phyloP scores from a whole-genome alignment of 1,140 invertebrate species.

The Aphelinus certus region DNA sequence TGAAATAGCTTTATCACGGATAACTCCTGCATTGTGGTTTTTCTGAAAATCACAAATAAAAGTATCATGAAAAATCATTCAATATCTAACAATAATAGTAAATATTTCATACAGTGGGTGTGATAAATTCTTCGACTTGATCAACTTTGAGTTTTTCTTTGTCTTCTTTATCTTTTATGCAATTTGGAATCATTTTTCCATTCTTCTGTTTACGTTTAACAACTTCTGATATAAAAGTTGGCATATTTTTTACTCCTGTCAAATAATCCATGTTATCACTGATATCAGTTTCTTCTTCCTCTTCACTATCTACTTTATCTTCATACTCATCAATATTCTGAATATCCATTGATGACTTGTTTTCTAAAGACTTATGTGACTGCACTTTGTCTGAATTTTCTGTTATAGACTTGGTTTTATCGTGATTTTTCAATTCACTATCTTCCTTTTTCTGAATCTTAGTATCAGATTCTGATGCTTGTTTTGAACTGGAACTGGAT shows the following conservation, averaged over 20 bases:
- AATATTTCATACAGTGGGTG: neutral
- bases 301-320: neutral
- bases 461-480: neutral
- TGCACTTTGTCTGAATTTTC: neutral
- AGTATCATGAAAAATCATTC: neutral
- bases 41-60: constrained; percentile 5
- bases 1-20: neutral
- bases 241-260: constrained; percentile 3
- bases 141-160: neutral
- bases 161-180: no score
- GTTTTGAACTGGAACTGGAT: neutral
- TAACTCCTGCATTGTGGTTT: neutral
- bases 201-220: neutral
- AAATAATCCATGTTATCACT: constrained; percentile 13
- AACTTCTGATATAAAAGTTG: constrained; percentile 1
- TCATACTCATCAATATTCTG: neutral
- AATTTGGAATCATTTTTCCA: no score
- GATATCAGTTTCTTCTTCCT: neutral
- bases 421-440: neutral
- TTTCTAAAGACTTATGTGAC: no score
- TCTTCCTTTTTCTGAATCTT: neutral
- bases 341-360: no score
- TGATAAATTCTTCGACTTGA: neutral
- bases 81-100: neutral
- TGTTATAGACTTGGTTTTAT: neutral